Conservation (phyloP, 2,888 invertebrate species). For the Nephrotoma guestfalica region DNA sequence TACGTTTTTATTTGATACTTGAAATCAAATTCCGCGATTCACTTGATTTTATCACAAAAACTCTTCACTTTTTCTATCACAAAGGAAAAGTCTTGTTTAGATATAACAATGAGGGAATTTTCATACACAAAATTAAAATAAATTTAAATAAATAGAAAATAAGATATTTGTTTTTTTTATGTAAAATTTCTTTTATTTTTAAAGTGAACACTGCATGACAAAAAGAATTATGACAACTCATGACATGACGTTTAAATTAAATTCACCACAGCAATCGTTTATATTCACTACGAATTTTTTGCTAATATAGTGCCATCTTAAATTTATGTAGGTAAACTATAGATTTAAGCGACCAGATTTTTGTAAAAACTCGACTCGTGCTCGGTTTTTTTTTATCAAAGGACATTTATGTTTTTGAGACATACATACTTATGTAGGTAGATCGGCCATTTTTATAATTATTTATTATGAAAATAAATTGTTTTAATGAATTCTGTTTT, state of each 20-base stretch:
- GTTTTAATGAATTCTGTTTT: too few species aligned
- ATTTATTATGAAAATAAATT: too few species aligned
- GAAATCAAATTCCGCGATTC: neutral
- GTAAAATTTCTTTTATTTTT: neutral
- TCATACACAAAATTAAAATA: neutral
- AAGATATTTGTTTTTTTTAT: neutral
- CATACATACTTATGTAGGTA: too few species aligned
- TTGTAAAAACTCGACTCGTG: neutral
- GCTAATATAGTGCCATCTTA: neutral
- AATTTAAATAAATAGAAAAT: neutral
- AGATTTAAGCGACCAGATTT: neutral
- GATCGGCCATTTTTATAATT: too few species aligned
- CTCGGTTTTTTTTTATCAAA: neutral
- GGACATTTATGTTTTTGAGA: too few species aligned
- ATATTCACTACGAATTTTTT: neutral
- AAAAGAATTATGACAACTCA: neutral
- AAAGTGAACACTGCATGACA: neutral
- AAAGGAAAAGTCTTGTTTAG: neutral
- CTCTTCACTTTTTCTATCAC: neutral
- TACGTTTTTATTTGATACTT: neutral
- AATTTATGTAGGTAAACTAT: neutral
- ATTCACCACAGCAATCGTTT: neutral
- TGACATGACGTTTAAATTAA: neutral
- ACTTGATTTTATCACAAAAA: neutral
- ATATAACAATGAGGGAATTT: neutral